These are phyloP conservation scores for Leucosticte australis DNA, from an alignment of 2,113 vertebrate genomes.

Conservation along the genomic window DNA sequence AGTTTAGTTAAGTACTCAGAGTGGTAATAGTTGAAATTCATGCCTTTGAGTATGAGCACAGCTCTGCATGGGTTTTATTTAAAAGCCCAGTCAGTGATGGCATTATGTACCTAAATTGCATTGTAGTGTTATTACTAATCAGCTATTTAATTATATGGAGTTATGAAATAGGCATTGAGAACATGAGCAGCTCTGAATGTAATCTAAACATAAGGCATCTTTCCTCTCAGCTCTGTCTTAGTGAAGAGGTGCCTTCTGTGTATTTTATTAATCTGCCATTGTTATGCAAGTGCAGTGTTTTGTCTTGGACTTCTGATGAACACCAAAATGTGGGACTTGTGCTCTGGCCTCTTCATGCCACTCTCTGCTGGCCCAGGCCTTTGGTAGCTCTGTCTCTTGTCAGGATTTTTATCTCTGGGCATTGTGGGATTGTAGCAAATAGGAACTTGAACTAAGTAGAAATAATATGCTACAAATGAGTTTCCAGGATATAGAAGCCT, in stretches of 20 bases:
- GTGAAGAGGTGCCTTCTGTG: background rate
- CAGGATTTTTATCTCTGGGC: background rate
- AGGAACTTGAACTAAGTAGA: background rate
- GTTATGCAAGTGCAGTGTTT: background rate
- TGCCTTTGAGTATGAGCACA: background rate
- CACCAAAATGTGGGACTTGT: background rate
- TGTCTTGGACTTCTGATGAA: background rate
- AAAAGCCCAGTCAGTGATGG: background rate
- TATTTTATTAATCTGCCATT: background rate
- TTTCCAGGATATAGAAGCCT: background rate
- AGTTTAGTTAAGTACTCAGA: background rate
- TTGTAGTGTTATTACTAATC: background rate
- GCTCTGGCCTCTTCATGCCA: background rate
- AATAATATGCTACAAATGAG: background rate
- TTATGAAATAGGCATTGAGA: background rate
- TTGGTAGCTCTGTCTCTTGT: rapidly evolving
- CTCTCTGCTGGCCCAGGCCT: background rate
- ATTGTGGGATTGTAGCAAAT: background rate
- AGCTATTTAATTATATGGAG: background rate
- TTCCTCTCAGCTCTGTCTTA: background rate
- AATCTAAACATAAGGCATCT: background rate
- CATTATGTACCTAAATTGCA: background rate
- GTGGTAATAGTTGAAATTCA: background rate
- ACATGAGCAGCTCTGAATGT: background rate
- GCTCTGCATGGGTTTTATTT: background rate